Base-by-base conservation (phyloP, 2,113 vertebrate genomes). In the Regulus satrapa region DNA sequence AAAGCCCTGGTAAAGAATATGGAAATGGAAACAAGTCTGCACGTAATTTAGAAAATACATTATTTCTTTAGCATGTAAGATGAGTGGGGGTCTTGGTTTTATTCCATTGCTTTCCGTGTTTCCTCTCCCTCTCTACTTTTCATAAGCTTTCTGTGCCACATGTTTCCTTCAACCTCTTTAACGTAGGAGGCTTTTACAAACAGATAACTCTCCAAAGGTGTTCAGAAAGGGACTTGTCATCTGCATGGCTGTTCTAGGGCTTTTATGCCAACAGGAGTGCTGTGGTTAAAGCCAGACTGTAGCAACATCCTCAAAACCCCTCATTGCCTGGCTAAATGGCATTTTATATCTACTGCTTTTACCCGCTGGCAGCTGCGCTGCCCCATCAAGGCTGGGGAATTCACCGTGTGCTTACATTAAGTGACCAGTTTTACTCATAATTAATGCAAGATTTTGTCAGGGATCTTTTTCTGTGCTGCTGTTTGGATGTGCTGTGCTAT, bases 1-100 rank as follows among this genome's bases (percentile, higher is more conserved):
- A 98, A 96, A 97, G 85, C 26, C 43, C 49, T 46, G 4, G 84
- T 92, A 97, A 97, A 97, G 95, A 96, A 94, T 95, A 79, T 36
- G 25, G 97, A 95, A 96, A 91, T 89, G 90, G 94, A 96, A 98
- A 96, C 85, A 91, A 97, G 93, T 92, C 96, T 96, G 97, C 95
- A 95, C 46, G 10, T 97, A 97, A 98, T 98, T 98, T 97, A 96
- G 95, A 97, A 97, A 97, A 95, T 73, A 73, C 58, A 41, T 97
- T 94, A 91, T 98, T 98, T 95, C 95, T 94, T 95, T 75, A 85
- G 61, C 48, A 12, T 89, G 29, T 94, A 73, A 85, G 84, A 94
- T 82, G 71, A 61, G 38, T 46, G 43, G 26, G 56, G 73, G 64
- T 95, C 89, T 88, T 92, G 51, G 36, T 85, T 98, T 97, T 94